These are phyloP conservation scores for Gasterosteus nipponicus DNA, from an alignment of 2,113 vertebrate genomes.

Conservation along the genomic window DNA sequence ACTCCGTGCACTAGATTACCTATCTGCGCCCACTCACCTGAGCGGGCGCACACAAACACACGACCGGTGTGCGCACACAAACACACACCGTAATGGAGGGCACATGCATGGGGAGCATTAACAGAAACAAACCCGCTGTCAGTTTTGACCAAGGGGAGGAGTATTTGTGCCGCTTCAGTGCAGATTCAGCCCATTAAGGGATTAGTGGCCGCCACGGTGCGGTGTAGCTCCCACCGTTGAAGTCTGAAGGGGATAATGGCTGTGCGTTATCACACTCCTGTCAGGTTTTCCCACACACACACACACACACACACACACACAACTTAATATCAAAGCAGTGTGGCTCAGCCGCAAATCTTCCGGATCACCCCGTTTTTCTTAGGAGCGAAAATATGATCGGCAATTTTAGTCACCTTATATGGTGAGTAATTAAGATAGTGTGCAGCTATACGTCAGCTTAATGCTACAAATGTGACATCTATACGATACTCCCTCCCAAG, in stretches of 20 bases:
- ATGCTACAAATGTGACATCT: not conserved
- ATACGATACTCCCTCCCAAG: not conserved
- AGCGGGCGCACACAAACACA: slow-evolving; percentile 39
- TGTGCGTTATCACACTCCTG: slow-evolving; percentile 69
- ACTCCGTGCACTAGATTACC: slow-evolving; percentile 77
- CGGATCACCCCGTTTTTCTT: slow-evolving; percentile 38
- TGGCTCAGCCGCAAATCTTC: slow-evolving; percentile 52
- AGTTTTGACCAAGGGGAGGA: slow-evolving; percentile 57
- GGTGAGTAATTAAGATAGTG: not conserved
- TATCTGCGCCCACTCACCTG: slow-evolving; percentile 75
- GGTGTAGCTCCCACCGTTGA: slow-evolving; percentile 56
- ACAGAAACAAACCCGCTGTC: slow-evolving; percentile 54
- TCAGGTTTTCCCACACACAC: slow-evolving; percentile 53
- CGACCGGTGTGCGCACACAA: slow-evolving; percentile 3
- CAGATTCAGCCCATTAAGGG: slow-evolving; percentile 74
- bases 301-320: slow-evolving; percentile 36
- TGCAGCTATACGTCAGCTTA: not conserved
- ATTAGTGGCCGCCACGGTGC: slow-evolving; percentile 63
- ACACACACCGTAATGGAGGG: slow-evolving; percentile 38
- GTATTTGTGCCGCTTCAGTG: slow-evolving; percentile 62
- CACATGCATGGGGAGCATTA: slow-evolving; percentile 45
- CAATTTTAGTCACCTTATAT: not conserved
- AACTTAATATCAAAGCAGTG: slow-evolving; percentile 32
- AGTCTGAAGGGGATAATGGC: slow-evolving; percentile 66
- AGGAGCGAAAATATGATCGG: not conserved